These are phyloP conservation scores for Maniola jurtina DNA, from an alignment of 1,140 invertebrate species.

Conservation along the genomic window DNA sequence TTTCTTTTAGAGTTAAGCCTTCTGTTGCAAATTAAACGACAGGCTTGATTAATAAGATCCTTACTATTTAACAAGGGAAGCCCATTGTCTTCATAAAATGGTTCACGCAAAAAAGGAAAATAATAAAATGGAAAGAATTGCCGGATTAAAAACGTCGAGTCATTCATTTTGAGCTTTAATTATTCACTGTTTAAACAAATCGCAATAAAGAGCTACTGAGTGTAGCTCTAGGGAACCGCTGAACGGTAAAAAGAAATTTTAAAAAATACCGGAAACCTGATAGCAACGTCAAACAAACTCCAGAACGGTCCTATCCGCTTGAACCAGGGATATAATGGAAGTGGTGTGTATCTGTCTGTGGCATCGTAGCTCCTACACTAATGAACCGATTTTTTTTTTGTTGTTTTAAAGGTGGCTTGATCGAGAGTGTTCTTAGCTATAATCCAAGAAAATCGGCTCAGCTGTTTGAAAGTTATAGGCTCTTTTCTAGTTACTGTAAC, in stretches of 20 bases:
- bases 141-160: constrained; percentile 60
- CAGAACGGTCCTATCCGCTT: constrained; percentile 49
- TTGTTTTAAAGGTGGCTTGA: too few relatives aligned
- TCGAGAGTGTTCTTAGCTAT: too few relatives aligned
- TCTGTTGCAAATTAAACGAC: constrained; percentile 58
- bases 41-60: constrained; percentile 65
- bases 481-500: too few relatives aligned
- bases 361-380: too few relatives aligned
- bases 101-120: constrained; percentile 47
- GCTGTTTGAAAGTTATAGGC: too few relatives aligned
- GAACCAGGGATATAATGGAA: too few relatives aligned
- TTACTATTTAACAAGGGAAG: constrained; percentile 65
- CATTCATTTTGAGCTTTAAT: constrained; percentile 73
- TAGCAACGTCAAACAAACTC: constrained; percentile 61
- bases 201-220: constrained; percentile 63
- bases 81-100: constrained; percentile 63
- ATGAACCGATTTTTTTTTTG: too few relatives aligned
- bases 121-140: constrained; percentile 56
- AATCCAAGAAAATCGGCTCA: too few relatives aligned
- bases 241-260: constrained; percentile 48
- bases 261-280: constrained; percentile 53
- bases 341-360: too few relatives aligned
- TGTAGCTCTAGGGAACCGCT: constrained; percentile 42
- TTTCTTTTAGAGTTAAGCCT: constrained; percentile 22
- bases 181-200: constrained; percentile 75